These are phyloP conservation scores for Drosophila ironensis DNA, from an alignment of 1,140 invertebrate genomes.

Conservation along the genomic window DNA sequence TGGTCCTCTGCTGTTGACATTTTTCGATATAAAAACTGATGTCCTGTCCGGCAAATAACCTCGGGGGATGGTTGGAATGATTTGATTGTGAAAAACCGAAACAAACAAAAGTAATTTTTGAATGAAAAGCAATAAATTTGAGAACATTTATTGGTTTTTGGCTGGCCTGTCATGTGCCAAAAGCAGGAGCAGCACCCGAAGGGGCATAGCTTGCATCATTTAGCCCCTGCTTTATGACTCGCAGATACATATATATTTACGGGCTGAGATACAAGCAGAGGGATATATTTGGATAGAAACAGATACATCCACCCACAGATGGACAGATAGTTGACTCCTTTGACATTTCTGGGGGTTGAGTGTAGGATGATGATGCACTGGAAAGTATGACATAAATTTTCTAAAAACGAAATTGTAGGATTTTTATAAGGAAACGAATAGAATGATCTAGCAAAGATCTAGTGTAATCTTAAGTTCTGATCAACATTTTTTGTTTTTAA, in stretches of 20 bases:
- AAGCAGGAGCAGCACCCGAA: constrained; percentile 21
- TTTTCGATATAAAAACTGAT: constrained; percentile 47
- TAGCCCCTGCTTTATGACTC: constrained; percentile 51
- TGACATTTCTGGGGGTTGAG: constrained; percentile 17
- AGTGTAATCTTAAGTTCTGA: too few relatives aligned
- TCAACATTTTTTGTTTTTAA: background rate
- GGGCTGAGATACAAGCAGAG: background rate
- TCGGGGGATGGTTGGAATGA: constrained; percentile 31
- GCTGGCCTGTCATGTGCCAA: constrained; percentile 48
- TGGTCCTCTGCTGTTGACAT: constrained; percentile 23
- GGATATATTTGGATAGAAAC: background rate
- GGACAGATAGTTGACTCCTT: constrained; percentile 50
- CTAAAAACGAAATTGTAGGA: background rate
- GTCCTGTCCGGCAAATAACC: constrained; percentile 43
- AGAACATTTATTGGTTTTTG: constrained; percentile 81
- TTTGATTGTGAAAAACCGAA: constrained; percentile 60
- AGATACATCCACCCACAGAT: constrained; percentile 45
- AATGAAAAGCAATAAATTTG: constrained; percentile 80
- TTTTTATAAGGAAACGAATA: too few relatives aligned
- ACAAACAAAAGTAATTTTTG: constrained; percentile 76
- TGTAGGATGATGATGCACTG: constrained; percentile 11
- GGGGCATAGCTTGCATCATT: constrained; percentile 64
- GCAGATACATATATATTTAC: background rate
- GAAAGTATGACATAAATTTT: background rate
- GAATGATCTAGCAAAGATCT: too few relatives aligned